Base-by-base conservation (phyloP, 2,797 vertebrate species). In the Gorsachius magnificus region DNA sequence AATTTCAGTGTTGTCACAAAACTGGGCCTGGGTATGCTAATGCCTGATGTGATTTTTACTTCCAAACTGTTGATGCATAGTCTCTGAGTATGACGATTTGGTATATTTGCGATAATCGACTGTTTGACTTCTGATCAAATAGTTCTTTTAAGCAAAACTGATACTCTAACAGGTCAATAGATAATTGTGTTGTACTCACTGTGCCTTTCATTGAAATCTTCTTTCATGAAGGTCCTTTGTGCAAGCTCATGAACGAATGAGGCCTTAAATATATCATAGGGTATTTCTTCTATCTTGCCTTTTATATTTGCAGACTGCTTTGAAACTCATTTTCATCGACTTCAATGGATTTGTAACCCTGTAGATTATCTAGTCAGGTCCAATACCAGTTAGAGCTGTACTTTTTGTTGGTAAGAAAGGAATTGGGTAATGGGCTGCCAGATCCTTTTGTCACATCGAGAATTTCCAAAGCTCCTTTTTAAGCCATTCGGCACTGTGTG, bases 381-480 rank as follows among this genome's bases (percentile, higher is more conserved):
- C 22, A 35, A 2, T 29, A 43, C 9, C n/a, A 63, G 1, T 45
- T 50, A 22, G 11, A 65, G 8, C 22, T 54, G 35, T 57, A 18
- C 7, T 50, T 76, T 54, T 33, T n/a, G 5, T 24, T 76, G 16
- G 24, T 41, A 33, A 68, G 64, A 86, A 77, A 60, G 31, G 36
- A 87, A 36, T 48, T 3, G 1, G 51, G 57, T 75, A 57, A 58
- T 58, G 38, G 29, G n/a, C 65, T 58, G 69, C 77, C 81, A 85
- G 69, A 69, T 56, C 13, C 25, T 90, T 83, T 90, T 93, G 65
- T 82, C 65, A 63, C 88, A 76, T 58, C 60, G 79, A 93, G 68
- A 56, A 57, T 86, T 93, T 94, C 78, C 64, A 76, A 68, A 87
- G 24, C 79, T 79, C 41, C 78, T 91, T 92, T 76, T 94, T 53